These are phyloP conservation scores for Ctenomys sociabilis DNA, from an alignment of 2,113 vertebrate species.

Conservation along the genomic window DNA sequence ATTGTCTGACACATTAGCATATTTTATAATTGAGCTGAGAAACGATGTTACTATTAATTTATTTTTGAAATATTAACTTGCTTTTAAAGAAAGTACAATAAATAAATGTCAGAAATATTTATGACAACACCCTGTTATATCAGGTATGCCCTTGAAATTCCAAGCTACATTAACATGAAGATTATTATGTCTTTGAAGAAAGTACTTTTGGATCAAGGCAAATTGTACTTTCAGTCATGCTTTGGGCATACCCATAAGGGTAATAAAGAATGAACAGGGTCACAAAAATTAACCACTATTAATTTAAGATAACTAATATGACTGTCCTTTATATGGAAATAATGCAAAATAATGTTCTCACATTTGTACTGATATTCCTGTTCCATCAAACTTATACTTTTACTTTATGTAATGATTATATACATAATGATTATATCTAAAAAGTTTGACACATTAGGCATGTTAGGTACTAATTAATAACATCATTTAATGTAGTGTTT, in stretches of 20 bases:
- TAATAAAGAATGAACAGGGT: neutral
- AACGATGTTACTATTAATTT: conserved; percentile 77
- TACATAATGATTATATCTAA: neutral
- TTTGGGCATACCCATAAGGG: neutral
- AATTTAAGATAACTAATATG: neutral
- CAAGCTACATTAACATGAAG: conserved; percentile 41
- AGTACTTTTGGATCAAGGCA: neutral
- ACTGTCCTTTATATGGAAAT: neutral
- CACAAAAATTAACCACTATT: neutral
- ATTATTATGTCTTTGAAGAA: conserved; percentile 55
- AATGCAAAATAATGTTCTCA: neutral
- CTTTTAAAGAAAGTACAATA: conserved; percentile 76
- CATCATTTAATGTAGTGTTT: neutral
- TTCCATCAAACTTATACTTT: neutral
- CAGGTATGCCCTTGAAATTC: conserved; percentile 77
- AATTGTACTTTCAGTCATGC: neutral
- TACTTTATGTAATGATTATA: neutral
- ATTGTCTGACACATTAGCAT: conserved; percentile 74
- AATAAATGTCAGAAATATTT: conserved; percentile 74
- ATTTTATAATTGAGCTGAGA: conserved; percentile 76
- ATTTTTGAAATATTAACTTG: conserved; percentile 78
- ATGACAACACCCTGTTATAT: conserved; percentile 58
- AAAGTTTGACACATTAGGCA: neutral
- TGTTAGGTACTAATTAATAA: neutral
- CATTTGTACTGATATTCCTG: neutral